Evolutionary conservation across 2,797 vertebrate species (phyloP).

Genomic region (Cuculus canorus): DNA sequence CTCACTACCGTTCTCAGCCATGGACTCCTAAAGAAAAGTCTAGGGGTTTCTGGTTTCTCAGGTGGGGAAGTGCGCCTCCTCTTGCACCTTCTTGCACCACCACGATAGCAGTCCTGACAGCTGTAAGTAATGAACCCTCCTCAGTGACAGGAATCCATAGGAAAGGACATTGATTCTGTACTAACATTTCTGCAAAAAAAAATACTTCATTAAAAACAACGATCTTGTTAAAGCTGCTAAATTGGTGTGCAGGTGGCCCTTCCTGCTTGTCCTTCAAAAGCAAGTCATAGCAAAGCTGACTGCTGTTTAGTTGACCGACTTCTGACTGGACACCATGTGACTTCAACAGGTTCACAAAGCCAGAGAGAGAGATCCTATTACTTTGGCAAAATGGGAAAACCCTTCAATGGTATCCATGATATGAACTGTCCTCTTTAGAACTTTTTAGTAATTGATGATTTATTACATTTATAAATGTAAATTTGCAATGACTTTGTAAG

Average conservation of each 20-base stretch:
- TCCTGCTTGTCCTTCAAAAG: background rate
- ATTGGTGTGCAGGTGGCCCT: background rate
- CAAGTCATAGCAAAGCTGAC: background rate
- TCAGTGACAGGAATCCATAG: background rate
- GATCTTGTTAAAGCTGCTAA: background rate
- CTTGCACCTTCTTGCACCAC: background rate
- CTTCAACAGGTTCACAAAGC: background rate
- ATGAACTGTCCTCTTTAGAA: background rate
- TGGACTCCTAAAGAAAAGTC: background rate
- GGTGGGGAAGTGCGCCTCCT: background rate
- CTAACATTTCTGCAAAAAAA: background rate
- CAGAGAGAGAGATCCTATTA: background rate
- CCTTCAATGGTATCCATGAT: background rate
- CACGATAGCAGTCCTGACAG: background rate
- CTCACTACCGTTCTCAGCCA: background rate
- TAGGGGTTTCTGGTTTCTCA: rapidly evolving
- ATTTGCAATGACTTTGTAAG: background rate
- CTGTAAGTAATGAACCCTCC: background rate
- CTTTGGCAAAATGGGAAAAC: background rate
- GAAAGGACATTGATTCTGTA: background rate
- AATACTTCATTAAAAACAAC: background rate
- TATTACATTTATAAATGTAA: background rate
- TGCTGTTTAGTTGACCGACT: background rate
- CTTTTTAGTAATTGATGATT: background rate
- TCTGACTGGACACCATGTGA: background rate